Conservation (phyloP, 2,888 invertebrate species). For the Elmis aenea region DNA sequence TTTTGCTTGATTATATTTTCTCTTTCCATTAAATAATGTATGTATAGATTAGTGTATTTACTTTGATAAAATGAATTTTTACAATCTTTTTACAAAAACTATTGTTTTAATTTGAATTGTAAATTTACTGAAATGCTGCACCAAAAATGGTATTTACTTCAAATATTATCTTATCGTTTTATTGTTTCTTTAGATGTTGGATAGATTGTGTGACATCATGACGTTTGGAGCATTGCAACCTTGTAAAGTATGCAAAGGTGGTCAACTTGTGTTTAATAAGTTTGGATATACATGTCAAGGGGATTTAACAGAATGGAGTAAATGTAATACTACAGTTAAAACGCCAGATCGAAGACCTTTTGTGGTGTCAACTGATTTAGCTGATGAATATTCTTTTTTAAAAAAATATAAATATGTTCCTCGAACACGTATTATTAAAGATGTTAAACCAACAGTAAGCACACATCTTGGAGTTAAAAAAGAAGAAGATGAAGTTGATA, state of each 20-base stretch:
- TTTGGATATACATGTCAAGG: constrained; percentile 76
- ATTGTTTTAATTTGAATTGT: not conserved
- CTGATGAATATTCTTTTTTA: constrained; percentile 54
- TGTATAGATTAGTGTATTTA: too few relatives aligned
- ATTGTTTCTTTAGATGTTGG: constrained; percentile 70
- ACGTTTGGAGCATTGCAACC: constrained; percentile 77
- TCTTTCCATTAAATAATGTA: too few relatives aligned
- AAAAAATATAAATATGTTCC: constrained; percentile 58
- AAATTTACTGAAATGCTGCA: not conserved
- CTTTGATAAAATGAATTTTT: not conserved
- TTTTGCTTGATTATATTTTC: too few relatives aligned
- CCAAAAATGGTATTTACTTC: too few relatives aligned
- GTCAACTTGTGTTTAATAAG: constrained; percentile 65
- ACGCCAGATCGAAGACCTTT: constrained; percentile 70
- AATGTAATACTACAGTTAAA: constrained; percentile 68
- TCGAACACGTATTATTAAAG: constrained; percentile 54
- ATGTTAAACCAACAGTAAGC: constrained; percentile 49
- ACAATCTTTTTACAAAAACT: constrained; percentile 4
- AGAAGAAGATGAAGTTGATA: constrained; percentile 44
- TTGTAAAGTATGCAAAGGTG: constrained; percentile 74
- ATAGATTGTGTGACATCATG: constrained; percentile 77
- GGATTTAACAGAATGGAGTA: constrained; percentile 81
- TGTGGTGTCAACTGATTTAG: constrained; percentile 59
- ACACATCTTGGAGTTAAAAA: constrained; percentile 51
- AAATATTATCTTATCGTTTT: too few relatives aligned